Conservation (phyloP, 2,888 invertebrate genomes). For the Phytoseiulus persimilis region DNA sequence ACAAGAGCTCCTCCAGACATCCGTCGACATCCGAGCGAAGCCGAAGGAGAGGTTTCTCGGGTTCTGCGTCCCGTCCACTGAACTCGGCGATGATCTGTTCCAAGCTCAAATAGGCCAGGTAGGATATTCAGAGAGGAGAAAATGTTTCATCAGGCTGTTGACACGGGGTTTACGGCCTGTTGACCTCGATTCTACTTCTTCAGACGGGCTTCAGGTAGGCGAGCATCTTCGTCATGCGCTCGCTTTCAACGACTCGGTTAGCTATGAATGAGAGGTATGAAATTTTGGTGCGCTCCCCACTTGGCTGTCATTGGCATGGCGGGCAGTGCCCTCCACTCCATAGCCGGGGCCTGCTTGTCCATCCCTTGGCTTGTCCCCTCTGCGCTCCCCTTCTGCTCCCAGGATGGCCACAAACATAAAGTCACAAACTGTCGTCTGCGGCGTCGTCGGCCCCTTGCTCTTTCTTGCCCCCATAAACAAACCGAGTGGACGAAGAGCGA, state of each 20-base stretch:
- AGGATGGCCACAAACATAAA: neutral
- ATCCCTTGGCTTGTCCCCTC: neutral
- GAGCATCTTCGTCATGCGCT: neutral
- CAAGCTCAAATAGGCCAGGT: too few species aligned
- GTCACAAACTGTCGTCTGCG: constrained; percentile 5
- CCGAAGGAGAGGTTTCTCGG: too few species aligned
- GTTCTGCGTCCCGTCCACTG: too few species aligned
- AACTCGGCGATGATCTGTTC: too few species aligned
- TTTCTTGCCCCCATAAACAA: neutral
- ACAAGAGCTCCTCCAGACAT: too few species aligned
- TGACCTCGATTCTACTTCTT: neutral
- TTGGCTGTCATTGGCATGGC: neutral
- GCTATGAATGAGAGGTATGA: constrained; percentile 5
- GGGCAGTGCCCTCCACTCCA: neutral
- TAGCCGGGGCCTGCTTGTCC: neutral
- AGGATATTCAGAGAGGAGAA: too few species aligned
- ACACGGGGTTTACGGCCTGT: neutral
- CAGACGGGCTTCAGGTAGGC: neutral
- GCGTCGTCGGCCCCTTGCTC: neutral
- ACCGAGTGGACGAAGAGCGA: neutral
- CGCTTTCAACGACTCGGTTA: neutral
- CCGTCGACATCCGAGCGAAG: too few species aligned
- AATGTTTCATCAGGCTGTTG: neutral
- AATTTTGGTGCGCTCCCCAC: neutral
- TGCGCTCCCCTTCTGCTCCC: neutral